Percentiles rank a stretch among this genome's conserved stretches.
phyloP scores from a whole-genome alignment of 2,888 invertebrate species.

The Pollenia angustigena region DNA sequence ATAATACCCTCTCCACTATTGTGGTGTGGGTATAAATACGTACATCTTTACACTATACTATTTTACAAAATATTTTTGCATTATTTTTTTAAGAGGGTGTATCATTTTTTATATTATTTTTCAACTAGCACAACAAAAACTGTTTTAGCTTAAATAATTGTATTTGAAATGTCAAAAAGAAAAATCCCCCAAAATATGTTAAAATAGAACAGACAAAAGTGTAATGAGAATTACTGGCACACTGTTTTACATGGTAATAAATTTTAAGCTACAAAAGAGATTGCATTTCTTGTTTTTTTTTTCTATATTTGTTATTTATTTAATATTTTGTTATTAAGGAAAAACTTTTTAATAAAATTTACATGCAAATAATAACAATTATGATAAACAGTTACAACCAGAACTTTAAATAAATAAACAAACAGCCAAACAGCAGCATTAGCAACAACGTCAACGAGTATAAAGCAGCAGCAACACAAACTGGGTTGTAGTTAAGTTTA shows the following conservation, averaged over 20 bases:
- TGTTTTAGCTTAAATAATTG: constrained; percentile 33
- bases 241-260: constrained; percentile 41
- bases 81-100: not conserved
- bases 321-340: not conserved
- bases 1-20: too few species aligned
- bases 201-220: constrained; percentile 29
- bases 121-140: not conserved
- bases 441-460: not conserved
- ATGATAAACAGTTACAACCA: constrained; percentile 41
- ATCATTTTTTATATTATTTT: not conserved
- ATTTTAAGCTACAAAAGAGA: constrained; percentile 27
- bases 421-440: not conserved
- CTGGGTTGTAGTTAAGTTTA: constrained; percentile 13
- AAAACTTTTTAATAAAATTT: constrained; percentile 57
- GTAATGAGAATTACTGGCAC: constrained; percentile 3
- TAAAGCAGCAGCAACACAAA: not conserved
- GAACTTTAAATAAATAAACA: constrained; percentile 8
- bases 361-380: constrained; percentile 45
- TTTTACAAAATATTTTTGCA: too few species aligned
- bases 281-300: constrained; percentile 7
- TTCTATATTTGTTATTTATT: constrained; percentile 9
- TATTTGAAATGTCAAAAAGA: constrained; percentile 33
- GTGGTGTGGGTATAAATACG: too few species aligned
- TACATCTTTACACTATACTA: too few species aligned
- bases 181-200: not conserved